phyloP scores from a whole-genome alignment of 2,888 invertebrate genomes.

The Nematopogon swammerdamellus region DNA sequence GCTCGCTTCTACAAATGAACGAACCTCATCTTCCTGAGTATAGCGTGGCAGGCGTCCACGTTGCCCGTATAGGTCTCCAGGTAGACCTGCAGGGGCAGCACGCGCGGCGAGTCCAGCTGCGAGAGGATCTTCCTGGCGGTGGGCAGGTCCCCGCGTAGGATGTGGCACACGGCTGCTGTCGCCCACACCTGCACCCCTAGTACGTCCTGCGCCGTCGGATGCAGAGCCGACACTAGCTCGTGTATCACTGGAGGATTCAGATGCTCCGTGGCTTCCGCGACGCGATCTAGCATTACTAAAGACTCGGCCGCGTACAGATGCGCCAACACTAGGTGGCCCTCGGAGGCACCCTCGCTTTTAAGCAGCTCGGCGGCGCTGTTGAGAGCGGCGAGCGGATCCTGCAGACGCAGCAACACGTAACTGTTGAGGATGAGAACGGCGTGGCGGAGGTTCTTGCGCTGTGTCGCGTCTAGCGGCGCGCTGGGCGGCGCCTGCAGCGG shows the following conservation, averaged over 20 bases:
- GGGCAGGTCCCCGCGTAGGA: slow-evolving; percentile 40
- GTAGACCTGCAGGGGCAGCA: slow-evolving; percentile 53
- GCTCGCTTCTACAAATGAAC: slow-evolving; percentile 18
- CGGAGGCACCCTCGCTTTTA: slow-evolving; percentile 59
- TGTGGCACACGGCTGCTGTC: slow-evolving; percentile 50
- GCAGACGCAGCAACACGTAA: slow-evolving; percentile 80
- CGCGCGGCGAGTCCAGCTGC: slow-evolving; percentile 46
- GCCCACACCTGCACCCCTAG: slow-evolving; percentile 50
- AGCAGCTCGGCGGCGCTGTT: slow-evolving; percentile 75
- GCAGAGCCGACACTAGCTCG: slow-evolving; percentile 40
- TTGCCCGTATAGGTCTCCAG: slow-evolving; percentile 54
- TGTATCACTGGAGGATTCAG: slow-evolving; percentile 73
- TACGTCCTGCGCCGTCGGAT: slow-evolving; percentile 41
- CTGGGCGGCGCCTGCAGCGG: slow-evolving; percentile 59
- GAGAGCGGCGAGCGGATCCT: slow-evolving; percentile 77
- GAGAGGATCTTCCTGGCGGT: slow-evolving; percentile 45
- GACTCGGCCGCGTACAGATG: slow-evolving; percentile 91
- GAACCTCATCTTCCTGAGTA: slow-evolving; percentile 38
- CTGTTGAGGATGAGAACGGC: slow-evolving; percentile 75
- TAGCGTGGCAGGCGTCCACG: slow-evolving; percentile 45
- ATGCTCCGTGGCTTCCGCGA: slow-evolving; percentile 80
- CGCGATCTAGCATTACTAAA: slow-evolving; percentile 74
- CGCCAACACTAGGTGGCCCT: slow-evolving; percentile 67
- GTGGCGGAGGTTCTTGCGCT: slow-evolving; percentile 58
- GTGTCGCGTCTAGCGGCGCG: slow-evolving; percentile 58